Base-by-base conservation (phyloP, 1,140 invertebrate species). In the Drosophila burlai region DNA sequence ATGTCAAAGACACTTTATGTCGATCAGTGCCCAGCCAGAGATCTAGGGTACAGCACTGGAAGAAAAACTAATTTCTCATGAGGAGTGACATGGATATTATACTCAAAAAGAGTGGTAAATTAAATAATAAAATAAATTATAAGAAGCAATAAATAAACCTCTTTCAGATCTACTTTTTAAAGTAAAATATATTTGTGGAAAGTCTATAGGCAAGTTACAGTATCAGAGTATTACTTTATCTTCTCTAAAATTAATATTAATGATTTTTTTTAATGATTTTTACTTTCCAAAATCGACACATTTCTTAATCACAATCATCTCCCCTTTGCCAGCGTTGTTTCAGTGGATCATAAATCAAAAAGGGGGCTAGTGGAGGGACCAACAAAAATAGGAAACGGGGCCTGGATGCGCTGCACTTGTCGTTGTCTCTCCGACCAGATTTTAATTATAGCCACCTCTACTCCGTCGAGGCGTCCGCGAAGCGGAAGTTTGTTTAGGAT, bases 401-500 rank as follows among this genome's bases (percentile, higher is more conserved):
- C 54, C n/a, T 58, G 67, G 54, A 73, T 73, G 54, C 46, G 13
- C 5, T 31, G 54, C 55, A 73, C 69, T 73, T 73, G 69, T 40
- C 47, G 4, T 29, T 31, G 49, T 59, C 16, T 26, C 38, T 69
- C 29, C 43, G 21, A n/a, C 21, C 49, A 29, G 68, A 59, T 67
- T 67, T 76, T 87, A 87, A 87, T 87, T 87, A 87, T 89, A 87
- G 81, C 62, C 63, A 69, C 73, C 66, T 66, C 43, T 79, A 40
- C 36, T 43, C 15, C 36, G 66, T 76, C 73, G 80, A 46, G 73
- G 52, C 72, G 38, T 57, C 62, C 60, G 46, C 46, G 47, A 81
- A 82, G 81, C 85, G 84, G 84, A 87, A 87, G 85, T 87, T 87
- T 87, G 84, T 87, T 87, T 90, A 89, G 83, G 84, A 84, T 87